These are phyloP conservation scores for Felis catus DNA, from an alignment of 2,113 vertebrate species.

Conservation along the genomic window F.catus_Fca126_mat1.0 CM031419.1:138317001-138317500, in stretches of 20 bases:
- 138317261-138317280: neutral
- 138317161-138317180: slow-evolving; percentile 37
- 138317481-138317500: neutral
- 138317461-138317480: slow-evolving; percentile 45
- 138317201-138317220: slow-evolving; percentile 55
- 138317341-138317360: neutral
- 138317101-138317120: slow-evolving; percentile 70
- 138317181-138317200: slow-evolving; percentile 72
- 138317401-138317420: slow-evolving; percentile 42
- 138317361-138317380: slow-evolving; percentile 63
- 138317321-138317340: slow-evolving; percentile 28
- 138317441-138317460: slow-evolving; percentile 26
- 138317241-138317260: neutral
- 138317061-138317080: slow-evolving; percentile 63
- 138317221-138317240: slow-evolving; percentile 51
- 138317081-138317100: slow-evolving; percentile 66
- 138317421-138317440: neutral
- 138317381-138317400: slow-evolving; percentile 38
- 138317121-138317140: slow-evolving; percentile 72
- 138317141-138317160: slow-evolving; percentile 65
- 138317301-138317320: slow-evolving; percentile 23
- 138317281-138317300: slow-evolving; percentile 24
- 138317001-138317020: neutral
- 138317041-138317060: slow-evolving; percentile 9
- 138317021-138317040: neutral